Percentiles rank a stretch among this genome's conserved stretches.
Conservation (phyloP, 2,797 vertebrate species). For the Sebastes kiyomatsui region DNA sequence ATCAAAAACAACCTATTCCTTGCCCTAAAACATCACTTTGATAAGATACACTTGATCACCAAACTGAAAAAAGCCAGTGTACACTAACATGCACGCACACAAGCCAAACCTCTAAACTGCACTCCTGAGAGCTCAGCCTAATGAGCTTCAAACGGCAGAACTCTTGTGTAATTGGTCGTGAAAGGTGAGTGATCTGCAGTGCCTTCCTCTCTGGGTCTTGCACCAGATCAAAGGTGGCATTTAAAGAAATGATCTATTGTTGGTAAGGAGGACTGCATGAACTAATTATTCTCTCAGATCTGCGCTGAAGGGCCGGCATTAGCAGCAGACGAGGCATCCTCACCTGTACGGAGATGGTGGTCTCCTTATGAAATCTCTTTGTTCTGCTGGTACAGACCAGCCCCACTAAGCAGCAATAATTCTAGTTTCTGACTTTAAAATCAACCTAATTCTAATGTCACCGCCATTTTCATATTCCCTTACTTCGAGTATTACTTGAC, state of each 20-base stretch:
- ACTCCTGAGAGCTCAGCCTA: neutral
- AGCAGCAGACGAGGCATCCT: neutral
- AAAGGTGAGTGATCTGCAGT: neutral
- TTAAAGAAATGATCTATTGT: slow-evolving; percentile 9
- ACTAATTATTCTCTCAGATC: slow-evolving; percentile 52
- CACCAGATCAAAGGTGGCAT: slow-evolving; percentile 39
- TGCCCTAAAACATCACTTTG: neutral
- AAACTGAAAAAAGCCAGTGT: neutral
- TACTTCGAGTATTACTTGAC: neutral
- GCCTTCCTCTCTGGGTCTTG: neutral
- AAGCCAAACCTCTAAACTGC: neutral
- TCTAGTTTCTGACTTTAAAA: neutral
- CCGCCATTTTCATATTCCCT: neutral
- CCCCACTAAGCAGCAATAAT: neutral
- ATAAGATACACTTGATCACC: neutral
- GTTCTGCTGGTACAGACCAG: neutral
- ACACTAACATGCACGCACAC: neutral
- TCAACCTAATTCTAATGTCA: neutral
- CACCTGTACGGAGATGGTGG: neutral
- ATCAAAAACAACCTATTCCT: neutral
- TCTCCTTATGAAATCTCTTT: neutral
- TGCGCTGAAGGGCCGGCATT: neutral
- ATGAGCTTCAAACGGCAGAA: slow-evolving; percentile 2
- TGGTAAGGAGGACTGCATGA: slow-evolving; percentile 9
- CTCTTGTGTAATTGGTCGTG: neutral